Evolutionary conservation across 2,113 vertebrate species (phyloP).

Genomic region (Ursus arctos): DNA sequence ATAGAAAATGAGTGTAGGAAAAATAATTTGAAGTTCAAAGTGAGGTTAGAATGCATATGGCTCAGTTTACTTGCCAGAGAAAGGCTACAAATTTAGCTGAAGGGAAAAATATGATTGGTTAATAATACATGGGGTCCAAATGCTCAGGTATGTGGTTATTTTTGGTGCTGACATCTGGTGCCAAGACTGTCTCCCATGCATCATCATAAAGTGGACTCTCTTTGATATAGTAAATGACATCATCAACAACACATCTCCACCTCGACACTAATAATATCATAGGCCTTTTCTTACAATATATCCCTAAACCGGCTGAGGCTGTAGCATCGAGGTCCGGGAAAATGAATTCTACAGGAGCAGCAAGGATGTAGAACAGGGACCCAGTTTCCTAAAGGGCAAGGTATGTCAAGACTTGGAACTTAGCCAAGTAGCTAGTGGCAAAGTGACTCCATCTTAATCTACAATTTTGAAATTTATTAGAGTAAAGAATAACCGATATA

Average conservation of each 20-base stretch:
- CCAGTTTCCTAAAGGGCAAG: background rate
- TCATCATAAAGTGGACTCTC: background rate
- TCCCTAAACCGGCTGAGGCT: background rate
- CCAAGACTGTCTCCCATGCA: background rate
- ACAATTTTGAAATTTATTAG: conserved; percentile 35
- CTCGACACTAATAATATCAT: background rate
- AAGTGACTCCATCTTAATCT: background rate
- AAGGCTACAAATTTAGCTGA: background rate
- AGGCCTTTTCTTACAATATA: background rate
- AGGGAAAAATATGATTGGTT: background rate
- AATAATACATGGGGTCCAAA: background rate
- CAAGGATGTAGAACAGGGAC: background rate
- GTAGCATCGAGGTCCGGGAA: background rate
- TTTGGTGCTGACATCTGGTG: background rate
- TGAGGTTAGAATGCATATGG: background rate
- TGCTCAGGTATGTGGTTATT: background rate
- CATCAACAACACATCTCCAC: background rate
- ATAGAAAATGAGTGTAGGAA: background rate
- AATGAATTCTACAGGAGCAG: background rate
- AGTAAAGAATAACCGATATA: background rate
- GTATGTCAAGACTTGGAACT: background rate
- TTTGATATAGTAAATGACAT: background rate
- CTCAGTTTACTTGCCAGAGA: background rate
- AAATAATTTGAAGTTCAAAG: conserved; percentile 19
- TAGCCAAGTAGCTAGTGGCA: background rate